Evolutionary conservation across 2,113 vertebrate species (phyloP).

Genomic region (Bubalus kerabau): DNA sequence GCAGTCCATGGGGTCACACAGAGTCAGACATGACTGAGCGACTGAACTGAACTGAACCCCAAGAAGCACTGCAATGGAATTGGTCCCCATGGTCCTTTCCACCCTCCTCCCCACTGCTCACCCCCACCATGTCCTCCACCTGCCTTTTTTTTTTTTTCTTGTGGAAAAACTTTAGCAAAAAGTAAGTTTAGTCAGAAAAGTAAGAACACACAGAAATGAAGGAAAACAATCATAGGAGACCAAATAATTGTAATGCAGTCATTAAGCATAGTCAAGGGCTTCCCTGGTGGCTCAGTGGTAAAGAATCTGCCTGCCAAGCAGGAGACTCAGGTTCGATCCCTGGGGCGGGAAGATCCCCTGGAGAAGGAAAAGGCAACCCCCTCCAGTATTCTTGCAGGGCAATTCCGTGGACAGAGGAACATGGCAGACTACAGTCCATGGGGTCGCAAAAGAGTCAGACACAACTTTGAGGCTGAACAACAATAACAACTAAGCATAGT

Average conservation of each 20-base stretch:
- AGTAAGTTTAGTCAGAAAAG: not conserved
- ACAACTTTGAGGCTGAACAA: rapidly evolving
- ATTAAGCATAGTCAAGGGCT: not conserved
- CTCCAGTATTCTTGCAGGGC: not conserved
- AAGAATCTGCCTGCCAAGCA: not conserved
- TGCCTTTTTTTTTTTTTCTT: not conserved
- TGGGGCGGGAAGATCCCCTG: not conserved
- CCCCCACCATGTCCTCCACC: not conserved
- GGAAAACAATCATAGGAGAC: not conserved
- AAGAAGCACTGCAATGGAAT: not conserved
- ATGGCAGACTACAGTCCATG: not conserved
- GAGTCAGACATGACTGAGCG: rapidly evolving
- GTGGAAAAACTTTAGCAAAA: not conserved
- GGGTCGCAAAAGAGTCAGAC: not conserved
- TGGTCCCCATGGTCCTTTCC: not conserved
- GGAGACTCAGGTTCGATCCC: not conserved
- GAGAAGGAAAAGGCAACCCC: not conserved
- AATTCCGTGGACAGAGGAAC: not conserved
- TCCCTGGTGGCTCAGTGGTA: not conserved
- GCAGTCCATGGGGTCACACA: not conserved
- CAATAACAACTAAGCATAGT: not conserved
- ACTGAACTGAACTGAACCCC: not conserved
- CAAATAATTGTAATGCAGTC: not conserved
- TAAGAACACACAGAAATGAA: not conserved
- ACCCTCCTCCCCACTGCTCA: rapidly evolving